A percentile compares a stretch with the other conserved stretches of the same genome.
These are phyloP conservation scores for Muntiacus reevesi DNA, from an alignment of 2,113 vertebrate species.

Conservation along the genomic window DNA sequence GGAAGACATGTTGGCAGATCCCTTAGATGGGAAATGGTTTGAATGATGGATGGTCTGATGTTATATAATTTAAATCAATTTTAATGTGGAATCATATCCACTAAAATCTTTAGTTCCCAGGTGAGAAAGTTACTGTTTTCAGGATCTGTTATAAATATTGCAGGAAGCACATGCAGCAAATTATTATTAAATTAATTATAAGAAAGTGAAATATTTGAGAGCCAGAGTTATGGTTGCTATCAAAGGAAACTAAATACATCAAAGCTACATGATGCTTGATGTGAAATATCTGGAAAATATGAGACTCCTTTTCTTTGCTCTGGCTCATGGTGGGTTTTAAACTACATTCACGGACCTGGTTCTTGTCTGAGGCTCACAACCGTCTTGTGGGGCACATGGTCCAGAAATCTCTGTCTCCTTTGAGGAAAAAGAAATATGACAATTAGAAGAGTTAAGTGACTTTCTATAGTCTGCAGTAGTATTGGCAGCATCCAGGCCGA, in stretches of 20 bases:
- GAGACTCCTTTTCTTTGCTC: neutral
- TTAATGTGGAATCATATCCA: neutral
- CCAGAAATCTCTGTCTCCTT: neutral
- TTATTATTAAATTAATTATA: conserved; percentile 30
- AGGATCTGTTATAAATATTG: neutral
- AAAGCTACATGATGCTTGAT: neutral
- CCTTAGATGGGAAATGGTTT: neutral
- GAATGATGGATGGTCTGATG: neutral
- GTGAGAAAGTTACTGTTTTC: neutral
- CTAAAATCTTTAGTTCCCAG: neutral
- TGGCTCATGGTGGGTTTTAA: neutral
- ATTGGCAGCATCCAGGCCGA: neutral
- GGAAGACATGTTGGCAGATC: neutral
- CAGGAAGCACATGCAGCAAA: neutral
- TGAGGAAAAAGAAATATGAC: neutral
- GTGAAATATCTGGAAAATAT: neutral
- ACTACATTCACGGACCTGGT: neutral
- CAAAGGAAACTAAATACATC: conserved; percentile 1
- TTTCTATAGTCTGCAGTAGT: neutral
- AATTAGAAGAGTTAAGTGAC: neutral
- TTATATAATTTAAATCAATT: neutral
- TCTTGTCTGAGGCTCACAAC: neutral
- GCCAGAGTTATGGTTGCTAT: neutral
- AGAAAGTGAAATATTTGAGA: conserved; percentile 22
- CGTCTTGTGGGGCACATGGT: neutral